A percentile compares a stretch with the other conserved stretches of the same genome.
Evolutionary conservation across 2,113 vertebrate species (phyloP).

Genomic region (Saimiri boliviensis): DNA sequence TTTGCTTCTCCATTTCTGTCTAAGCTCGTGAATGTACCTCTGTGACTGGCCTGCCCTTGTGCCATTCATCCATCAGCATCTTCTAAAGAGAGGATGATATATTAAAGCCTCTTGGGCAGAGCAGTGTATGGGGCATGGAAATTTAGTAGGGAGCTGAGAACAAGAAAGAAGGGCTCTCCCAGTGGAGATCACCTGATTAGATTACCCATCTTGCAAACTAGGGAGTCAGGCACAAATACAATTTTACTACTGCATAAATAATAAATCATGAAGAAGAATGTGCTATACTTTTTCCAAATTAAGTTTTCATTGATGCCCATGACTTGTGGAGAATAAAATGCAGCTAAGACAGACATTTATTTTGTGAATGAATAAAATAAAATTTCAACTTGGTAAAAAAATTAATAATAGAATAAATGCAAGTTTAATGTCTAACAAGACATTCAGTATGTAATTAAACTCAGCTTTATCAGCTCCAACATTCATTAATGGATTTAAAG

Average conservation of each 20-base stretch:
- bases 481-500: constrained; percentile 58
- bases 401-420: constrained; percentile 12
- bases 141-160: not conserved
- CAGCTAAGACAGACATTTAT: constrained; percentile 5
- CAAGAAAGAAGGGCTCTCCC: not conserved
- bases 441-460: constrained; percentile 72
- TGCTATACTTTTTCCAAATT: constrained; percentile 38
- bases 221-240: not conserved
- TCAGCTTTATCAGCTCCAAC: constrained; percentile 70
- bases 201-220: not conserved
- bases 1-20: not conserved
- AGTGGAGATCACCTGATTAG: not conserved
- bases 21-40: not conserved
- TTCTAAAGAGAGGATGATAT: not conserved
- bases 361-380: constrained; percentile 71
- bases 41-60: not conserved
- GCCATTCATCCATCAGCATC: not conserved
- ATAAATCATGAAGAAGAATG: constrained; percentile 12
- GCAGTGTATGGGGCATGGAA: not conserved
- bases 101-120: not conserved
- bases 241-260: not conserved
- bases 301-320: constrained; percentile 45
- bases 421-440: constrained; percentile 59
- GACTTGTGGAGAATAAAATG: constrained; percentile 62
- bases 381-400: constrained; percentile 49